Base-by-base conservation (phyloP, 2,797 vertebrate species). In the Galagoides demidoff region DNA sequence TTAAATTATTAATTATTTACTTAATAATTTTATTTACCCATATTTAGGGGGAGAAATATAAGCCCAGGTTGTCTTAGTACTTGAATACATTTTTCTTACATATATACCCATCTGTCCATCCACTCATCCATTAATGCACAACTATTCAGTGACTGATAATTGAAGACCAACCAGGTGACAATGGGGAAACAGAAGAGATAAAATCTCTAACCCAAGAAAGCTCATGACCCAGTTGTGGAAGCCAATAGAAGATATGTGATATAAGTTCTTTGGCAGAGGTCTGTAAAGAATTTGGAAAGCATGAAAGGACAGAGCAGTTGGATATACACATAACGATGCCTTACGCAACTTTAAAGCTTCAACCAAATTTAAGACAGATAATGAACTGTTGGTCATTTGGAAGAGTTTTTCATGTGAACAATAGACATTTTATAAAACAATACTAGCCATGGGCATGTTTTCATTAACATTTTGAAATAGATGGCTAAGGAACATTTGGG, bases 391-490 rank as follows among this genome's bases (percentile, higher is more conserved):
- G 76, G 45, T 89, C 55, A 92, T 81, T 92, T 77, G 78, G 57
- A 92, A 68, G 57, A 85, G 19, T 55, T 91, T 49, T 82, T 95
- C 49, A 57, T 68, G 31, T 39, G 61, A 96, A 93, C 88, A 93
- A 96, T 92, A 96, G 94, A 83, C 55, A 88, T 57, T 96, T 97
- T 92, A 85, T 52, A 76, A 90, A 95, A 94, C 88, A 95, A 89
- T 81, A 70, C 37, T 85, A 77, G 49, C 74, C 74, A 83, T 96
- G 5, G 52, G 63, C 87, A 94, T 77, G 49, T 90, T 97, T 96
- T 97, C 74, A 93, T 94, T 93, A 93, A 61, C 64, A 66, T 64
- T 96, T 95, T 92, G 70, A 94, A 95, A 94, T 31, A 93, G 64
- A 91, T n/a, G 70, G 43, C 74, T 87, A 70, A 85, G 55, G 4